Percentiles rank a stretch among this genome's conserved stretches.
Evolutionary conservation across 2,113 vertebrate species (phyloP).

Genomic region (Rostratula benghalensis): DNA sequence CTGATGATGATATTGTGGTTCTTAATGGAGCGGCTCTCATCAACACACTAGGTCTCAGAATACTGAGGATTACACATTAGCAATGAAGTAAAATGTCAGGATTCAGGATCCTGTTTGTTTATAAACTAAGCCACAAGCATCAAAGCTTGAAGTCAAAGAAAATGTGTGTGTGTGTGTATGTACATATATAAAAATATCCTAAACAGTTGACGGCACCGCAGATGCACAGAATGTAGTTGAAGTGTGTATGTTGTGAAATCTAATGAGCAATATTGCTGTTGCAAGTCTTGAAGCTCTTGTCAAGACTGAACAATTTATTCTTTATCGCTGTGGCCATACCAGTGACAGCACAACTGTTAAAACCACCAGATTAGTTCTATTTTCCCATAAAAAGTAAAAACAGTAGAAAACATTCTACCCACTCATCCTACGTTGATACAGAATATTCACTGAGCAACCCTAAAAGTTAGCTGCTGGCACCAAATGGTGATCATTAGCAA

Average conservation of each 20-base stretch:
- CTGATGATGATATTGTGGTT: neutral
- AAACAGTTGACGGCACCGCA: constrained; percentile 6
- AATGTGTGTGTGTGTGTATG: neutral
- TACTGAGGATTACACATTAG: neutral
- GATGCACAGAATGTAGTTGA: neutral
- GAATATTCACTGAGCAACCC: constrained; percentile 20
- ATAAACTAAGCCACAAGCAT: constrained; percentile 18
- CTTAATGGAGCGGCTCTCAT: neutral
- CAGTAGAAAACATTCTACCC: constrained; percentile 59
- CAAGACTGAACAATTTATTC: constrained; percentile 48
- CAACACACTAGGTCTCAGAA: neutral
- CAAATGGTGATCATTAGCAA: constrained; percentile 16
- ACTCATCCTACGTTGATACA: constrained; percentile 3
- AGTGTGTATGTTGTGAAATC: constrained; percentile 14
- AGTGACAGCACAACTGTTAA: constrained; percentile 56
- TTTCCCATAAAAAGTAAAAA: constrained; percentile 52
- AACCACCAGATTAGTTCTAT: constrained; percentile 38
- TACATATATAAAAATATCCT: neutral
- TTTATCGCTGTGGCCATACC: neutral
- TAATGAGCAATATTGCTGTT: constrained; percentile 52
- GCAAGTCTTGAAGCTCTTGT: constrained; percentile 41
- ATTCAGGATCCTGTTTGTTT: constrained; percentile 11
- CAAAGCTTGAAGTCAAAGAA: constrained; percentile 6
- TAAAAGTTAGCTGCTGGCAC: constrained; percentile 49
- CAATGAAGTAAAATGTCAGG: neutral